Evolutionary conservation across 2,113 vertebrate species (phyloP).

Genomic region (Empidonax traillii): DNA sequence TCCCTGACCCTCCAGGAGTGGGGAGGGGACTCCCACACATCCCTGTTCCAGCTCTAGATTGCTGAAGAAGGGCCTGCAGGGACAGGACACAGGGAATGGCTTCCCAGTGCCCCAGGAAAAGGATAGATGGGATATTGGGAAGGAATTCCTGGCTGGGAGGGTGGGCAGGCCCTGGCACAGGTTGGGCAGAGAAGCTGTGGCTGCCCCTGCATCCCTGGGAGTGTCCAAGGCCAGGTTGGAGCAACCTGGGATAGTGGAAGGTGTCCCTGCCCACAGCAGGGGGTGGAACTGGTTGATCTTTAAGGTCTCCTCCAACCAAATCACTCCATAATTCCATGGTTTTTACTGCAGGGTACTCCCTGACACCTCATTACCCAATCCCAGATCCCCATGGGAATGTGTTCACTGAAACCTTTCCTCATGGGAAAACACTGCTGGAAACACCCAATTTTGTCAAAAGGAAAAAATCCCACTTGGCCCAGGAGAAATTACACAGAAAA

Average conservation of each 20-base stretch:
- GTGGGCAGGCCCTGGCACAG: background rate
- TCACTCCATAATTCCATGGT: background rate
- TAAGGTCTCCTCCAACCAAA: background rate
- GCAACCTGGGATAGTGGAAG: background rate
- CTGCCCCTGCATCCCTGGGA: background rate
- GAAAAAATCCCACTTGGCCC: fast-evolving
- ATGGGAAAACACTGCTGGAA: background rate
- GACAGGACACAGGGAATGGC: background rate
- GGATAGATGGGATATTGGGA: background rate
- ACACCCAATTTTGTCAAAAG: background rate
- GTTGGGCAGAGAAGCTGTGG: background rate
- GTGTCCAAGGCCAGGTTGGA: background rate
- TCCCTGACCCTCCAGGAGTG: background rate
- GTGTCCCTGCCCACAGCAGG: background rate
- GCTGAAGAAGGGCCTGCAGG: background rate
- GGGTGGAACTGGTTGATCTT: background rate
- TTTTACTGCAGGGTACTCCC: background rate
- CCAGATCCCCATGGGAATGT: background rate
- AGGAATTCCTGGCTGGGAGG: background rate
- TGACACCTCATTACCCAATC: background rate
- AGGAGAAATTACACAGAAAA: background rate
- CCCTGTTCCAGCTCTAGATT: background rate
- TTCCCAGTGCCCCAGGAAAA: background rate
- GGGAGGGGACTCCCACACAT: background rate
- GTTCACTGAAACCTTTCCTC: fast-evolving